Conservation (phyloP, 2,797 vertebrate genomes). For the Ctenochaetus hawaiiensis region DNA sequence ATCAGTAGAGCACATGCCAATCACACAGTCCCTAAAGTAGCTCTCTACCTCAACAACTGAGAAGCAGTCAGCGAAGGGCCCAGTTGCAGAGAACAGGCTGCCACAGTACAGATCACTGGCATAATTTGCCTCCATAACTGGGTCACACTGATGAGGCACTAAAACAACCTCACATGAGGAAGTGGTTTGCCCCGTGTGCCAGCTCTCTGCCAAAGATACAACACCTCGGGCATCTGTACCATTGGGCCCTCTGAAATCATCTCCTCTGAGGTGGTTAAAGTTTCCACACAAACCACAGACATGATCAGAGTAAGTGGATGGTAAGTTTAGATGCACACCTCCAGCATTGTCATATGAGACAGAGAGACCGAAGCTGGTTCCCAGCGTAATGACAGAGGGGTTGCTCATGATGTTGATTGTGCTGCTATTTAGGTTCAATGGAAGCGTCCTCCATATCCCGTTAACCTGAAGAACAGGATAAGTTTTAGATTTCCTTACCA, state of each 20-base stretch:
- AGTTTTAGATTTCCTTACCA: constrained; percentile 14
- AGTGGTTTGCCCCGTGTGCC: constrained; percentile 69
- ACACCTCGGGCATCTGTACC: constrained; percentile 66
- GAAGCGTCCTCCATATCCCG: constrained; percentile 84
- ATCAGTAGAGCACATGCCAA: constrained; percentile 83
- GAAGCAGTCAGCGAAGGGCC: constrained; percentile 85
- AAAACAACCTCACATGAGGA: constrained; percentile 76
- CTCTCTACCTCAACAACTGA: constrained; percentile 76
- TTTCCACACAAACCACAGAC: constrained; percentile 92
- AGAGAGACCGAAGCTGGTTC: constrained; percentile 81
- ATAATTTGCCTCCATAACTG: constrained; percentile 77
- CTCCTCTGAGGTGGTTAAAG: constrained; percentile 82
- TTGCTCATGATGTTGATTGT: constrained; percentile 76
- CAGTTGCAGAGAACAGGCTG: constrained; percentile 76
- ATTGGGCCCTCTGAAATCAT: constrained; percentile 83
- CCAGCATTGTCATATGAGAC: constrained; percentile 86
- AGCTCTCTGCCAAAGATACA: constrained; percentile 80
- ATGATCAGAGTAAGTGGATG: constrained; percentile 80
- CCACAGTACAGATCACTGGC: constrained; percentile 84
- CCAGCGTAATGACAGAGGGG: constrained; percentile 78
- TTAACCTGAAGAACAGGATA: constrained; percentile 84
- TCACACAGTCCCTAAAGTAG: constrained; percentile 86
- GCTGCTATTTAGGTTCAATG: constrained; percentile 73
- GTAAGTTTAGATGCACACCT: constrained; percentile 84
- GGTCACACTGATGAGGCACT: constrained; percentile 76